Evolutionary conservation across 2,888 invertebrate species (phyloP).

Genomic region (Nycteola revayana): DNA sequence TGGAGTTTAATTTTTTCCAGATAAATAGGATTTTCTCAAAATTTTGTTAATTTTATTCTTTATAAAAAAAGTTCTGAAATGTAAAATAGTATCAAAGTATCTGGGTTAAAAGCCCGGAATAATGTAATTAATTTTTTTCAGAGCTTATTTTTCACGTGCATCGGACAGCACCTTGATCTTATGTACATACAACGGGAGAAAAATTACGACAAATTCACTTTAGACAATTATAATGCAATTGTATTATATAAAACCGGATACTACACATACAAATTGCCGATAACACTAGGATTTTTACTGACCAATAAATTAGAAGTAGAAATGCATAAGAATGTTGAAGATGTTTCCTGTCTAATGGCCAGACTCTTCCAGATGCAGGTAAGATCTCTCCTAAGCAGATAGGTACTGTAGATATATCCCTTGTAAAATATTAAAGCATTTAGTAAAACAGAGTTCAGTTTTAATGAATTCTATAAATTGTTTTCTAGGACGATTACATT

Average conservation of each 20-base stretch:
- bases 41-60: too few species aligned
- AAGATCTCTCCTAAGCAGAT: too few species aligned
- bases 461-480: too few species aligned
- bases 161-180: slow-evolving; percentile 91
- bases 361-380: slow-evolving; percentile 96
- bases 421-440: too few species aligned
- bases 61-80: too few species aligned
- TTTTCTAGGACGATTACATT: slow-evolving; percentile 88
- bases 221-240: slow-evolving; percentile 91
- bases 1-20: too few species aligned
- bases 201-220: slow-evolving; percentile 82
- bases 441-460: too few species aligned
- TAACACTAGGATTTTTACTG: slow-evolving; percentile 90
- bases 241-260: slow-evolving; percentile 93
- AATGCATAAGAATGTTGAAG: slow-evolving; percentile 87
- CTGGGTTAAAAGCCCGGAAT: too few species aligned
- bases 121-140: too few species aligned
- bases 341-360: slow-evolving; percentile 92
- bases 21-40: too few species aligned
- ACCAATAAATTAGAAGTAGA: slow-evolving; percentile 86
- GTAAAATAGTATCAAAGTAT: too few species aligned
- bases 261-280: slow-evolving; percentile 94
- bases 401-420: too few species aligned
- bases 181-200: slow-evolving; percentile 65
- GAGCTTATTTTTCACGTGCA: slow-evolving; percentile 82